Percentiles rank a stretch among this genome's conserved stretches.
Conservation (phyloP, 1,140 invertebrate genomes). For the Vanessa atalanta region DNA sequence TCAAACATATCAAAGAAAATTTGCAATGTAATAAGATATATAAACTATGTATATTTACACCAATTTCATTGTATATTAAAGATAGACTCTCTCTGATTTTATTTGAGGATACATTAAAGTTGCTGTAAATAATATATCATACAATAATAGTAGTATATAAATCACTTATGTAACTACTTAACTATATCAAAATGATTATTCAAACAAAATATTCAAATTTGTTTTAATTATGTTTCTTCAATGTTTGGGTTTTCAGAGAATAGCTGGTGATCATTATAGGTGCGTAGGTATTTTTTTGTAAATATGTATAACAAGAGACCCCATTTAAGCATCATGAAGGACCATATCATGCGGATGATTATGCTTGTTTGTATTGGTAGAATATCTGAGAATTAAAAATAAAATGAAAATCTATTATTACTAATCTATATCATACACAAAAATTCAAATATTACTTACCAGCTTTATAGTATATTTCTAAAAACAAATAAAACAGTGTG, state of each 20-base stretch:
- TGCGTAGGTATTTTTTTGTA: slow-evolving; percentile 64
- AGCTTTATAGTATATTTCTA: slow-evolving; percentile 66
- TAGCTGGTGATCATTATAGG: slow-evolving; percentile 70
- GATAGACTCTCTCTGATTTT: too few relatives aligned
- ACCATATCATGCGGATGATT: slow-evolving; percentile 65
- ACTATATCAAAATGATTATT: neutral
- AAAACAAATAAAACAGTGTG: slow-evolving; percentile 64
- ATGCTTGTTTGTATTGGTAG: slow-evolving; percentile 64
- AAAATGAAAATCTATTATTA: slow-evolving; percentile 12
- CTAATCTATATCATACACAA: neutral
- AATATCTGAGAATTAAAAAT: slow-evolving; percentile 53
- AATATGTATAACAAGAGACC: slow-evolving; percentile 60
- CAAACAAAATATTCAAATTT: neutral
- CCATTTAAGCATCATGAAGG: slow-evolving; percentile 75
- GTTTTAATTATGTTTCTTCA: slow-evolving; percentile 62
- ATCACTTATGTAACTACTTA: too few relatives aligned
- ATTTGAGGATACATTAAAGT: too few relatives aligned
- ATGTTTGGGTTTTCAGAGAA: slow-evolving; percentile 72
- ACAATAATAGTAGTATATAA: too few relatives aligned
- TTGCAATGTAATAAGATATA: neutral
- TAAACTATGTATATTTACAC: neutral
- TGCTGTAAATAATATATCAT: too few relatives aligned
- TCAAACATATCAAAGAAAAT: neutral
- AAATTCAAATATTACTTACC: slow-evolving; percentile 48
- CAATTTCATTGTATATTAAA: too few relatives aligned